phyloP scores from a whole-genome alignment of 2,888 invertebrate species.

The Ormyrus pomaceus region DNA sequence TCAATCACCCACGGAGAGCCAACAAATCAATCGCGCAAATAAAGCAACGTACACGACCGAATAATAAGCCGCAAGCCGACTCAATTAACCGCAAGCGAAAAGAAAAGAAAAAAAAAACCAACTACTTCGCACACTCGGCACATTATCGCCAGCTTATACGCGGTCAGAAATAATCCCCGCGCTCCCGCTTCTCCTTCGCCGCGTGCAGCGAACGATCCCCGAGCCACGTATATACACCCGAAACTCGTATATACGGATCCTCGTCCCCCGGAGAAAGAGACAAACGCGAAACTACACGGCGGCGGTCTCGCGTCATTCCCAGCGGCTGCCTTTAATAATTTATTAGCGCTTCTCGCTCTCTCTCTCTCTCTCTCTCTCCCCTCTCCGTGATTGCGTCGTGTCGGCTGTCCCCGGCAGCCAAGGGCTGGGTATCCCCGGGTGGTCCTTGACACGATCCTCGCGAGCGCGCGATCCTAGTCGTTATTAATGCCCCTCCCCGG shows the following conservation, averaged over 20 bases:
- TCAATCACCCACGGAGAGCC: too few species aligned
- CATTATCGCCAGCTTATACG: not conserved
- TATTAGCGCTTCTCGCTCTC: slow-evolving; percentile 68
- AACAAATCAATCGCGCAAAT: too few species aligned
- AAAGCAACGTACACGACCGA: not conserved
- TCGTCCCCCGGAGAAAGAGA: not conserved
- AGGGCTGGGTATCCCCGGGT: slow-evolving; percentile 68
- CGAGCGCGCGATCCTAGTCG: slow-evolving; percentile 26
- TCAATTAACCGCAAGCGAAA: slow-evolving; percentile 27
- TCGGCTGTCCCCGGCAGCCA: slow-evolving; percentile 72
- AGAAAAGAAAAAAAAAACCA: slow-evolving; percentile 10
- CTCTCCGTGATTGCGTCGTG: slow-evolving; percentile 71
- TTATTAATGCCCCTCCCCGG: slow-evolving; percentile 39
- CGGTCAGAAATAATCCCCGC: slow-evolving; percentile 38
- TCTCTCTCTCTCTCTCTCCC: slow-evolving; percentile 57
- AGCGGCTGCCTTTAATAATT: slow-evolving; percentile 75
- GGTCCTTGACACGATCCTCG: slow-evolving; percentile 72
- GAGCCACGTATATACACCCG: slow-evolving; percentile 16
- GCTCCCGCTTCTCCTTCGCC: not conserved
- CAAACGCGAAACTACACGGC: not conserved
- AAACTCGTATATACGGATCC: not conserved
- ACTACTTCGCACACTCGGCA: not conserved
- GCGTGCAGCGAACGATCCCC: slow-evolving; percentile 48
- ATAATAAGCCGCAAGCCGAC: slow-evolving; percentile 7
- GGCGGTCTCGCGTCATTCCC: slow-evolving; percentile 68